Conservation (phyloP, 1,140 invertebrate genomes). For the Drosophila asahinai region DNA sequence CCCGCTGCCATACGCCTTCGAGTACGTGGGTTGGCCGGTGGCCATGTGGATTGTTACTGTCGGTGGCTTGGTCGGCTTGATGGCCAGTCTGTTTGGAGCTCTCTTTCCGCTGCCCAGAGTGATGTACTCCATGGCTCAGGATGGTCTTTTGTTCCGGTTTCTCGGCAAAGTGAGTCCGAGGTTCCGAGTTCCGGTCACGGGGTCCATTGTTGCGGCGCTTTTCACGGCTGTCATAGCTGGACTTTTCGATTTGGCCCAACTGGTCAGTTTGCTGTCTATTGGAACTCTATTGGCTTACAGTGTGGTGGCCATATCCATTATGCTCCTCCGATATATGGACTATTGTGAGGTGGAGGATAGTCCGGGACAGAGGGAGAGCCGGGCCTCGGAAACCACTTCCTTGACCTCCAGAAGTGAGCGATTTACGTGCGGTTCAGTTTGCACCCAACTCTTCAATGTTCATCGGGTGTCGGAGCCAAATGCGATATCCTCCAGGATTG, state of each 20-base stretch:
- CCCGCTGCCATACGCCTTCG: slow-evolving; percentile 91
- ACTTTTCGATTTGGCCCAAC: slow-evolving; percentile 93
- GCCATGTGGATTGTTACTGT: slow-evolving; percentile 91
- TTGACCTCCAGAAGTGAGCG: slow-evolving; percentile 58
- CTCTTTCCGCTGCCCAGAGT: slow-evolving; percentile 94
- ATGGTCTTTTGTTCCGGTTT: slow-evolving; percentile 92
- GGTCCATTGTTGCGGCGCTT: slow-evolving; percentile 90
- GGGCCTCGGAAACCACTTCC: slow-evolving; percentile 57
- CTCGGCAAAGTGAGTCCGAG: slow-evolving; percentile 89
- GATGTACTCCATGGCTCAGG: slow-evolving; percentile 94
- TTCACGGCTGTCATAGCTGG: slow-evolving; percentile 92
- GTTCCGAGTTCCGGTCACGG: slow-evolving; percentile 89
- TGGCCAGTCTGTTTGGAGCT: slow-evolving; percentile 91
- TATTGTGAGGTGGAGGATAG: slow-evolving; percentile 56
- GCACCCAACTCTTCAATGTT: slow-evolving; percentile 72
- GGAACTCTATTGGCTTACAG: slow-evolving; percentile 97
- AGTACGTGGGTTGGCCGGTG: slow-evolving; percentile 88
- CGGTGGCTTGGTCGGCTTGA: slow-evolving; percentile 91
- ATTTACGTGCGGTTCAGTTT: slow-evolving; percentile 54
- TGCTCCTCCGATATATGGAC: slow-evolving; percentile 88
- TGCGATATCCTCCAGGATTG: slow-evolving; percentile 64
- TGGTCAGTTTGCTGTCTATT: slow-evolving; percentile 98
- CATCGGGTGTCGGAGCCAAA: slow-evolving; percentile 61
- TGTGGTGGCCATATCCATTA: slow-evolving; percentile 95
- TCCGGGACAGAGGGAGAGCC: slow-evolving; percentile 11